phyloP scores from a whole-genome alignment of 2,888 invertebrate genomes.

The Aleiodes alternator region DNA sequence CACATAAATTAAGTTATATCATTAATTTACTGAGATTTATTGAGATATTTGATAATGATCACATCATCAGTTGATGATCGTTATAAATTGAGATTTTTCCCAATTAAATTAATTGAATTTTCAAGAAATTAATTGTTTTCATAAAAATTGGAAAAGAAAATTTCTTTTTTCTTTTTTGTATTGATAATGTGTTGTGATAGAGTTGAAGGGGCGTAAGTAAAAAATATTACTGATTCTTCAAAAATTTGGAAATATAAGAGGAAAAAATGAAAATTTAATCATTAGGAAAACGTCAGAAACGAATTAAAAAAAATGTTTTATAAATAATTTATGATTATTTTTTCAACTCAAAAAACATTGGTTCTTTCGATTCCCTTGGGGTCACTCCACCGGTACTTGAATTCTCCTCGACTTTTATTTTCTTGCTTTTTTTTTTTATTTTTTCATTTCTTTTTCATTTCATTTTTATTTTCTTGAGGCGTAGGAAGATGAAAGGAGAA shows the following conservation, averaged over 20 bases:
- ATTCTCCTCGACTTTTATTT: constrained; percentile 59
- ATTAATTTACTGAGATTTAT: neutral
- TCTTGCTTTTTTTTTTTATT: constrained; percentile 51
- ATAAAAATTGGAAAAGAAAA: neutral
- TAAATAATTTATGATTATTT: constrained; percentile 17
- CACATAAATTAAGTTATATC: constrained; percentile 30
- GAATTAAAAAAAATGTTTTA: neutral
- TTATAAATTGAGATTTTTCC: neutral
- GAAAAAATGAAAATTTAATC: neutral
- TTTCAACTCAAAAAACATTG: constrained; percentile 24
- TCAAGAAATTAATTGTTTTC: neutral
- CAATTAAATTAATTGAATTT: constrained; percentile 2
- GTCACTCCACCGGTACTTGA: constrained; percentile 68
- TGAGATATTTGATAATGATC: constrained; percentile 4
- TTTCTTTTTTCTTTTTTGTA: too few species aligned
- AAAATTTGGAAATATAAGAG: too few species aligned
- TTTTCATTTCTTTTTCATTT: constrained; percentile 27
- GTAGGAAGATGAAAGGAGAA: constrained; percentile 44
- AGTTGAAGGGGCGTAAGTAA: too few species aligned
- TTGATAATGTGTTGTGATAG: too few species aligned
- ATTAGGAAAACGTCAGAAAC: neutral
- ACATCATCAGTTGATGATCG: neutral
- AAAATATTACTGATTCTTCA: too few species aligned
- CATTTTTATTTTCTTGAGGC: constrained; percentile 33
- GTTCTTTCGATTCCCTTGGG: constrained; percentile 47